phyloP scores from a whole-genome alignment of 2,888 invertebrate species.

The Timandra comae region DNA sequence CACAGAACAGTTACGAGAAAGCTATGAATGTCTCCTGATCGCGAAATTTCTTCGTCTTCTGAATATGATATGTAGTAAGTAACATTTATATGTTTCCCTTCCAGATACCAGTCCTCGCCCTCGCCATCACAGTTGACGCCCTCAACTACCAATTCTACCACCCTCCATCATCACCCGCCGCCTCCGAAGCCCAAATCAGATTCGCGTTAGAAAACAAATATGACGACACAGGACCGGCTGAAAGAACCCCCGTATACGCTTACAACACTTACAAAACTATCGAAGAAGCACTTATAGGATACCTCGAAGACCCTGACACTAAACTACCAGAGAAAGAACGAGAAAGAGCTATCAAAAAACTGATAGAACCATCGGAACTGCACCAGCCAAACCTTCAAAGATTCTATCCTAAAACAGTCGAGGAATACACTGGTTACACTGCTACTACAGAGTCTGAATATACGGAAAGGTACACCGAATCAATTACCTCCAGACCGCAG shows the following conservation, averaged over 20 bases:
- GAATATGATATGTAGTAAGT: too few species aligned
- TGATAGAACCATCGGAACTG: constrained; percentile 16
- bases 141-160: constrained; percentile 7
- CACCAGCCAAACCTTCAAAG: constrained; percentile 4
- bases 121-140: constrained; percentile 24
- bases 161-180: constrained; percentile 43
- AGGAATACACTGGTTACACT: constrained; percentile 34
- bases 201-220: constrained; percentile 65
- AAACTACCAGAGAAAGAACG: constrained; percentile 52
- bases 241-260: constrained; percentile 44
- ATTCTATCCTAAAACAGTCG: constrained; percentile 33
- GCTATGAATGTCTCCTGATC: too few species aligned
- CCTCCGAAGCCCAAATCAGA: constrained; percentile 54
- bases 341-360: constrained; percentile 33
- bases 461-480: too few species aligned
- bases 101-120: constrained; percentile 35
- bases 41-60: too few species aligned
- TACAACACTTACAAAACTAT: constrained; percentile 53
- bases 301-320: constrained; percentile 58
- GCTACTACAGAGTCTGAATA: too few species aligned
- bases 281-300: constrained; percentile 54
- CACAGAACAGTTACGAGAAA: too few species aligned
- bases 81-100: too few species aligned
- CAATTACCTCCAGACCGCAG: too few species aligned
- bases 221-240: constrained; percentile 67